Conservation (phyloP, 2,797 vertebrate genomes). For the Spondyliosoma cantharus region DNA sequence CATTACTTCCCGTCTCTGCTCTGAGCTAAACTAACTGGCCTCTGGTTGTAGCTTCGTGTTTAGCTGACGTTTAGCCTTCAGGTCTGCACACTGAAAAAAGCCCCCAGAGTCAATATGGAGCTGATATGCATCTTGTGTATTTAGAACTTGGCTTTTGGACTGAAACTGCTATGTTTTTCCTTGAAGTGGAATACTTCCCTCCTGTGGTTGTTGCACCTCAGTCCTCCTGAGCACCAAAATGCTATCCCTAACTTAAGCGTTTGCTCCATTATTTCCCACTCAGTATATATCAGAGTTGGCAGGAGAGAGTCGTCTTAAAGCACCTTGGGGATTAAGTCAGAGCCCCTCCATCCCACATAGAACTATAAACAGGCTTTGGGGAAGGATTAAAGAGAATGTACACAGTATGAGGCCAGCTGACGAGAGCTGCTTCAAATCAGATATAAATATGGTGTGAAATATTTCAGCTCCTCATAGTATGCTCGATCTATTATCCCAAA, state of each 20-base stretch:
- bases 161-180: constrained; percentile 20
- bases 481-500: constrained; percentile 44
- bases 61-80: neutral
- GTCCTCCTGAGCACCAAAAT: constrained; percentile 40
- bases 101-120: neutral
- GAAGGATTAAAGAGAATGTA: constrained; percentile 73
- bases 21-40: neutral
- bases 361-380: constrained; percentile 74
- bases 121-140: constrained; percentile 12
- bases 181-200: constrained; percentile 42
- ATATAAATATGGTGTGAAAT: constrained; percentile 65
- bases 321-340: constrained; percentile 74
- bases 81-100: constrained; percentile 22
- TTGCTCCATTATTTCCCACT: constrained; percentile 51
- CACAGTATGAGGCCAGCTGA: constrained; percentile 65
- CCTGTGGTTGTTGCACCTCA: constrained; percentile 21
- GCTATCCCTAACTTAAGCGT: constrained; percentile 37
- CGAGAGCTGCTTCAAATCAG: constrained; percentile 65
- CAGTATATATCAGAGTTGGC: constrained; percentile 61
- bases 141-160: constrained; percentile 20
- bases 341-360: constrained; percentile 63
- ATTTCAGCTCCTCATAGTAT: constrained; percentile 42
- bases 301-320: constrained; percentile 69
- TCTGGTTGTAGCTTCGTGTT: neutral
- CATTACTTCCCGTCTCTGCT: neutral